These are phyloP conservation scores for Drosophila nannoptera DNA, from an alignment of 1,140 invertebrate genomes.

Conservation along the genomic window DNA sequence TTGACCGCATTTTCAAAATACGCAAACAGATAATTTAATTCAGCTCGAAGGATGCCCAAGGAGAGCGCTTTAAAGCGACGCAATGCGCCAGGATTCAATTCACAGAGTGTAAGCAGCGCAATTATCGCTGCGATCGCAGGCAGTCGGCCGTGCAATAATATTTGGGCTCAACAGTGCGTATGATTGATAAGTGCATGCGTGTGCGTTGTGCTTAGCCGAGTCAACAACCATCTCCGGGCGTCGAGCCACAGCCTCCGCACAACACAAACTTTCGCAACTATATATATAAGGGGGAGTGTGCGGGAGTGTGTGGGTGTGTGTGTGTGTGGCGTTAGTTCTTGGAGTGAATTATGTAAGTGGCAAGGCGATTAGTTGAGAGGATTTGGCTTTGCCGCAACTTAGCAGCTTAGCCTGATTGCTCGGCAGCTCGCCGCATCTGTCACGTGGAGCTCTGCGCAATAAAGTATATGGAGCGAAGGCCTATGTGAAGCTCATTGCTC, in stretches of 20 bases:
- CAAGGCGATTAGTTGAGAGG: constrained; percentile 23
- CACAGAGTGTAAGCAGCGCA: constrained; percentile 12
- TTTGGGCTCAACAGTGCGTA: constrained; percentile 59
- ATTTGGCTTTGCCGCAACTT: constrained; percentile 18
- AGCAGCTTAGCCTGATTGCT: constrained; percentile 22
- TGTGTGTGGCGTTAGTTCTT: background rate
- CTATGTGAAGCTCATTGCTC: too few species aligned
- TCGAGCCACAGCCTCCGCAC: background rate
- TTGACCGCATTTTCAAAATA: background rate
- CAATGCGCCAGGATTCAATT: too few species aligned
- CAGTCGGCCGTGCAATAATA: constrained; percentile 19
- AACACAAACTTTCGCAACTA: background rate
- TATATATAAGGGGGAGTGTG: too few species aligned
- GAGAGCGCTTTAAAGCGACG: too few species aligned
- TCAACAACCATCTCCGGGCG: constrained; percentile 30
- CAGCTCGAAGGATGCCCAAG: too few species aligned
- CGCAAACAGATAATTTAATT: background rate
- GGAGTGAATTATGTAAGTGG: background rate
- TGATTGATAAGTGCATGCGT: constrained; percentile 55
- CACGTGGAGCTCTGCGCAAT: too few species aligned
- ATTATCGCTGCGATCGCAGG: background rate
- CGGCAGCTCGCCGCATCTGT: background rate
- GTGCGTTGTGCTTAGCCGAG: constrained; percentile 44
- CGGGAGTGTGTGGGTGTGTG: too few species aligned
- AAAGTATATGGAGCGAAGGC: too few species aligned